Evolutionary conservation across 1,140 invertebrate genomes (phyloP).

Genomic region (Oreohelix idahoensis): DNA sequence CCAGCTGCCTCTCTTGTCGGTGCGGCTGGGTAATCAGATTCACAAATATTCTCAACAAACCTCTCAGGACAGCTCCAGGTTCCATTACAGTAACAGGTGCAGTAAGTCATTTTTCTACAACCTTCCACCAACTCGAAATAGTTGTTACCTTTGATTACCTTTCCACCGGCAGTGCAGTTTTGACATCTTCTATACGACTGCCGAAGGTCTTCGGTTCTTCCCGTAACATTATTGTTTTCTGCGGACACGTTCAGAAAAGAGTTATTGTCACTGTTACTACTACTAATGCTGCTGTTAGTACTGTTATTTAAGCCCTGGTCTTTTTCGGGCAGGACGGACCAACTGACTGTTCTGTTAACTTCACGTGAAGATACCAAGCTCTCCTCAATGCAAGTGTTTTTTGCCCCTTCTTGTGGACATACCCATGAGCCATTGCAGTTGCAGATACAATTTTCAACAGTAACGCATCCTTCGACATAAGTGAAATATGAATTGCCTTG

Average conservation of each 20-base stretch:
- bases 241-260: neutral
- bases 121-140: conserved; percentile 52
- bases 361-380: neutral
- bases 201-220: neutral
- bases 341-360: neutral
- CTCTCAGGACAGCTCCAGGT: conserved; percentile 51
- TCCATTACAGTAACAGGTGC: conserved; percentile 58
- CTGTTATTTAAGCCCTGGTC: neutral
- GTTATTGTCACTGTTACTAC: neutral
- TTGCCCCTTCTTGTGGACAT: conserved; percentile 46
- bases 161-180: conserved; percentile 49
- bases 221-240: neutral
- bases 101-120: conserved; percentile 45
- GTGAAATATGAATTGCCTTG: conserved; percentile 50
- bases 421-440: conserved; percentile 56
- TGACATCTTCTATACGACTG: neutral
- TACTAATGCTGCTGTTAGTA: neutral
- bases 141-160: conserved; percentile 50
- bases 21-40: conserved; percentile 16
- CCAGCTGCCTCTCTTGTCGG: no score
- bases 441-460: conserved; percentile 52
- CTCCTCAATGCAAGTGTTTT: conserved; percentile 46
- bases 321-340: neutral
- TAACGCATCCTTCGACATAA: conserved; percentile 46
- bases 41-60: conserved; percentile 42